These are phyloP conservation scores for Dione juno DNA, from an alignment of 2,888 invertebrate genomes.

Conservation along the genomic window DNA sequence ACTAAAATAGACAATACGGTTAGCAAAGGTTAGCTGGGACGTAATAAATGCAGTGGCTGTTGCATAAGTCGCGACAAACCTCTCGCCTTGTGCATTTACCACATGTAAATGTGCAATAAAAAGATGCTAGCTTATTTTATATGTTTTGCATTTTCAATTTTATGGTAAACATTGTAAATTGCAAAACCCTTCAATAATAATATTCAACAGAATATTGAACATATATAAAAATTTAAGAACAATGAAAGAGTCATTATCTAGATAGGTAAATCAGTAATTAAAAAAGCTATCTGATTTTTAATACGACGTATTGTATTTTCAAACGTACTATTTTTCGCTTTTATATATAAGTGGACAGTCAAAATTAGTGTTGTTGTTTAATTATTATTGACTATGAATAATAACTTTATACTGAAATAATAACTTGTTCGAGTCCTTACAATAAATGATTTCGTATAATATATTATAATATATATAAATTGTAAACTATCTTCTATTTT, in stretches of 20 bases:
- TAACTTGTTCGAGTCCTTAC: background rate
- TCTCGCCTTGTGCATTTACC: slow-evolving; percentile 56
- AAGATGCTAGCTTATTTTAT: slow-evolving; percentile 16
- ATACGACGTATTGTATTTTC: too few relatives aligned
- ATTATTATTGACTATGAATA: background rate
- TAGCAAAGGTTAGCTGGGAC: slow-evolving; percentile 71
- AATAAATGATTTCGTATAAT: too few relatives aligned
- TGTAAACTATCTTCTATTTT: too few relatives aligned
- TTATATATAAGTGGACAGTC: background rate
- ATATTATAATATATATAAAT: too few relatives aligned
- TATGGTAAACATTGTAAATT: background rate
- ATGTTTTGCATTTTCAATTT: background rate
- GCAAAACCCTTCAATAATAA: background rate
- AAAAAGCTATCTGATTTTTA: too few relatives aligned
- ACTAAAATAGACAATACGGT: slow-evolving; percentile 58
- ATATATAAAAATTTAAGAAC: too few relatives aligned
- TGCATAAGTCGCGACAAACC: slow-evolving; percentile 63
- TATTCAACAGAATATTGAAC: too few relatives aligned
- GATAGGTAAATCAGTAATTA: too few relatives aligned
- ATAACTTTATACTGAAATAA: background rate
- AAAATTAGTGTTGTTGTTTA: background rate
- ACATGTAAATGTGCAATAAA: slow-evolving; percentile 34
- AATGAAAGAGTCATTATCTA: too few relatives aligned
- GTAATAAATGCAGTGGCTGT: slow-evolving; percentile 69
- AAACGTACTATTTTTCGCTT: too few relatives aligned